Conservation (phyloP, 2,113 vertebrate species). For the Brienomyrus longianalis region DNA sequence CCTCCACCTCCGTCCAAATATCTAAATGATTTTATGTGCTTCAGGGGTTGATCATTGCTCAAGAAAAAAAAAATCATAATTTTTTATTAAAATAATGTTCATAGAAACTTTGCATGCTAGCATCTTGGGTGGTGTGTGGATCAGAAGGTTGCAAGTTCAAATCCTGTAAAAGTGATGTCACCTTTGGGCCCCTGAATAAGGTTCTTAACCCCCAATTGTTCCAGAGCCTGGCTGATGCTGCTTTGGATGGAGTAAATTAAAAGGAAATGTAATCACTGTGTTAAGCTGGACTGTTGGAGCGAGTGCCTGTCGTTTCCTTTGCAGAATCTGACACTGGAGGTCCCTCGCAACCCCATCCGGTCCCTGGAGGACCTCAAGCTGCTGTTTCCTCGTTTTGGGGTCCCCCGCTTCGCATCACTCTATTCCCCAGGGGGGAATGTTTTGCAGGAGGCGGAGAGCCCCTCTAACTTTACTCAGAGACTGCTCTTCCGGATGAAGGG, state of each 20-base stretch:
- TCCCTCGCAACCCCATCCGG: conserved; percentile 58
- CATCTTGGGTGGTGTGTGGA: neutral
- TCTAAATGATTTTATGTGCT: neutral
- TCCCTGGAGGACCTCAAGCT: conserved; percentile 79
- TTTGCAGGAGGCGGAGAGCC: conserved; percentile 44
- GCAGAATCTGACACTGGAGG: conserved; percentile 61
- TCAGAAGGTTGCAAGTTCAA: neutral
- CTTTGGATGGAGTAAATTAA: neutral
- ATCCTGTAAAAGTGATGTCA: neutral
- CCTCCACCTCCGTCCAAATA: neutral
- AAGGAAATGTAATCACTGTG: neutral
- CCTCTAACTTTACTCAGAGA: conserved; percentile 54
- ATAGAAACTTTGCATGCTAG: neutral
- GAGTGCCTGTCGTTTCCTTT: neutral
- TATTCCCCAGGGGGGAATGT: conserved; percentile 45
- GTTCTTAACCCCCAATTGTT: neutral
- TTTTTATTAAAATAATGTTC: neutral
- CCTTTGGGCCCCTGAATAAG: neutral
- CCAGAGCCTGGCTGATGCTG: neutral
- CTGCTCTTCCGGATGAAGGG: conserved; percentile 61
- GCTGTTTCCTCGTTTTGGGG: conserved; percentile 75
- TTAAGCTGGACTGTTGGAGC: neutral
- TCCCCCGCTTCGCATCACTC: conserved; percentile 58
- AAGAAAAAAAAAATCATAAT: neutral
- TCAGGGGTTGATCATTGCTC: neutral